Base-by-base conservation (phyloP, 2,888 invertebrate genomes). In the Parnassius glacialis region DNA sequence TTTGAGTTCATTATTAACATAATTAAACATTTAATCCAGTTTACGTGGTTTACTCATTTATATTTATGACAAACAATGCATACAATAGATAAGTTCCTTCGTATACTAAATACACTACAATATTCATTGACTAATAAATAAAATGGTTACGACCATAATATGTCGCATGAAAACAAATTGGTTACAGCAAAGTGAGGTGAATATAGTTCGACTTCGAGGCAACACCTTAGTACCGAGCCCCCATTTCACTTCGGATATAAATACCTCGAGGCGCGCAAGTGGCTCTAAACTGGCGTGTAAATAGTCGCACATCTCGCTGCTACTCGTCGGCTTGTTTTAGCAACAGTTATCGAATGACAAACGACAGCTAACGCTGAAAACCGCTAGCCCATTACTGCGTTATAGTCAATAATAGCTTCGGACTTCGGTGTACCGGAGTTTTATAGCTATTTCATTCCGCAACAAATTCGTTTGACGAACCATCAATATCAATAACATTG, bases 291-390 rank as follows among this genome's bases (percentile, higher is more conserved):
- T 45, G 41, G 58, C 41, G 58, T 58, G 58, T 50, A 62, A 55
- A 62, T 58, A 58, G 44, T 62, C 57, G 57, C 52, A 57, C 57
- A 42, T 61, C 52, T 57, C 52, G 56, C 56, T 12, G 25, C 48
- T 43, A 12, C 10, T 34, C 25, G 42, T 20, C 44, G 57, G 58
- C 54, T 54, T 57, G 61, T 57, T 62, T 62, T 54, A 62, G 34
- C 57, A 58, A 58, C 62, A 53, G 54, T 58, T 62, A 58, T 62
- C 53, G 50, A 62, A 62, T 62, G 58, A 62, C 54, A 58, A 58
- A 62, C 51, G 50, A 57, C 50, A 51, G 50, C 43, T 47, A 59
- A 57, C 50, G 52, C 52, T 52, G 59, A 57, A 51, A 64, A 60
- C 56, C 59, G 64, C 57, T 60, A 57, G 47, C 43, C 53, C 48